Conservation (phyloP, 2,888 invertebrate species). For the Tachina lurida region DNA sequence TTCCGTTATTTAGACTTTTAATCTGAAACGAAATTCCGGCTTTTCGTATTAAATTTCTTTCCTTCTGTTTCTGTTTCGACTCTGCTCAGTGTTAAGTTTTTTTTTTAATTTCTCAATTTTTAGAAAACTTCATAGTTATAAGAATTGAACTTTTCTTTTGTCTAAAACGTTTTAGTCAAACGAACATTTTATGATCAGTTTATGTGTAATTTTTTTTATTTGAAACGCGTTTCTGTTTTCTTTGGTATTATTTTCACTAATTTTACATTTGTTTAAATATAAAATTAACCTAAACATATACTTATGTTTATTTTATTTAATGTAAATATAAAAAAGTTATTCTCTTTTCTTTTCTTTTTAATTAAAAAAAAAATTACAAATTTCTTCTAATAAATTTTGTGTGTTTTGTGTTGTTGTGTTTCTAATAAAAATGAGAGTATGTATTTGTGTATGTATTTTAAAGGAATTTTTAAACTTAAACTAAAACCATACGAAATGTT, state of each 20-base stretch:
- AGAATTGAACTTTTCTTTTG: no score
- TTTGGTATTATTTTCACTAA: slow-evolving; percentile 50
- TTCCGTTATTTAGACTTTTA: no score
- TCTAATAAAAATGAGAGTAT: slow-evolving; percentile 47
- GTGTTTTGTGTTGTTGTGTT: slow-evolving; percentile 37
- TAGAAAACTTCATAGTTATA: no score
- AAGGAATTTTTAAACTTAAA: slow-evolving; percentile 57
- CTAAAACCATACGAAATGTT: slow-evolving; percentile 56
- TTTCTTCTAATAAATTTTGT: slow-evolving; percentile 54
- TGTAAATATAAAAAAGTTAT: slow-evolving; percentile 70
- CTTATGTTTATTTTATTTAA: slow-evolving; percentile 75
- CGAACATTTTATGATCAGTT: slow-evolving; percentile 58
- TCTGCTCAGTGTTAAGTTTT: no score
- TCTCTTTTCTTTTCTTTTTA: slow-evolving; percentile 15
- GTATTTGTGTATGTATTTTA: slow-evolving; percentile 49
- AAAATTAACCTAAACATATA: slow-evolving; percentile 79
- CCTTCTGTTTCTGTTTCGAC: no score
- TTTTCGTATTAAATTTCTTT: no score
- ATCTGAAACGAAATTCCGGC: no score
- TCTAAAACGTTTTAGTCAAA: not conserved
- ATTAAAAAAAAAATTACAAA: slow-evolving; percentile 41
- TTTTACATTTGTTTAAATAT: slow-evolving; percentile 68
- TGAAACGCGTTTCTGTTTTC: slow-evolving; percentile 72
- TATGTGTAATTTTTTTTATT: slow-evolving; percentile 59
- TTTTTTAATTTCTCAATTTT: no score